A percentile compares a stretch with the other conserved stretches of the same genome.
Evolutionary conservation across 2,113 vertebrate genomes (phyloP).

Genomic region (Melospiza georgiana): DNA sequence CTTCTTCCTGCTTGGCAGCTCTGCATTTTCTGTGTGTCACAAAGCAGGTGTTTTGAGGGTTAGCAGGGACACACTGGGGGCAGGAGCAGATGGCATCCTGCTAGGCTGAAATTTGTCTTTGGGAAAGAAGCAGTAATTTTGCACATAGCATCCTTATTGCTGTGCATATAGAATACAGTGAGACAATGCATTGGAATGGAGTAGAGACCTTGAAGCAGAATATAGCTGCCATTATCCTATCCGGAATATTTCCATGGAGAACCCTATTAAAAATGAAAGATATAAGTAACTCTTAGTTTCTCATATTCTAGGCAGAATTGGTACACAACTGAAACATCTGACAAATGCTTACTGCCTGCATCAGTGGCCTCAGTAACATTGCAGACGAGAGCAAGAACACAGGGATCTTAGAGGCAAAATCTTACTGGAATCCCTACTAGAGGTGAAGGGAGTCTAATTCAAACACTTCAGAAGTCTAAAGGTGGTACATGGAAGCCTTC

Average conservation of each 20-base stretch:
- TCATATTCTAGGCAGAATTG: neutral
- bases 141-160: neutral
- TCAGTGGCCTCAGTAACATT: neutral
- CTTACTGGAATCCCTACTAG: neutral
- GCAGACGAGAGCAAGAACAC: neutral
- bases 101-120: neutral
- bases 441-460: neutral
- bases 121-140: neutral
- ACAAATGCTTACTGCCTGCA: neutral
- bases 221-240: neutral
- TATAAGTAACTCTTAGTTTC: neutral
- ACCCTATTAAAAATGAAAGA: neutral
- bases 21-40: neutral
- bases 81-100: neutral
- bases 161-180: neutral
- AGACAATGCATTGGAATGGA: neutral
- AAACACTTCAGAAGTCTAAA: neutral
- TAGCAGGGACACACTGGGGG: neutral
- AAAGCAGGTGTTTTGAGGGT: neutral
- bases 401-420: neutral
- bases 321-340: neutral
- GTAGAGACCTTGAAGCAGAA: neutral
- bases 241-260: neutral
- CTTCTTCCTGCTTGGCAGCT: neutral
- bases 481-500: neutral